Evolutionary conservation across 2,888 invertebrate genomes (phyloP).

Genomic region (Apamea sordens): DNA sequence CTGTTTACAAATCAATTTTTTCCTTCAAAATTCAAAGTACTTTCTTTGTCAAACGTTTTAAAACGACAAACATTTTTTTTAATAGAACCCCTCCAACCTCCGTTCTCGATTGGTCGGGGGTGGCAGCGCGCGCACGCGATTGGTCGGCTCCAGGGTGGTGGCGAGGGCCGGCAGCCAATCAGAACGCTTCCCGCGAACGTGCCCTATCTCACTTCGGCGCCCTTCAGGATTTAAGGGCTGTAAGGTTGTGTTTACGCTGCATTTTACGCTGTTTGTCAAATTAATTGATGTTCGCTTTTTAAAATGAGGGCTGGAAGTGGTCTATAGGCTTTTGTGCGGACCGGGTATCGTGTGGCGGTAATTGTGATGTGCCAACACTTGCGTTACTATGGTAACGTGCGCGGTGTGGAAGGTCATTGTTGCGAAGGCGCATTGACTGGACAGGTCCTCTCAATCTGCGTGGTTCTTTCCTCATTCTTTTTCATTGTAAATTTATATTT

Average conservation of each 20-base stretch:
- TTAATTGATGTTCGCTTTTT: constrained; percentile 86
- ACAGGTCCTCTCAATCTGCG: too few species aligned
- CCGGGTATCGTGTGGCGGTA: constrained; percentile 49
- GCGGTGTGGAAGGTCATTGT: constrained; percentile 28
- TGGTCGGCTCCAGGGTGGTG: constrained; percentile 77
- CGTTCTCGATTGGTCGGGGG: constrained; percentile 68
- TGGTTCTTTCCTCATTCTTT: too few species aligned
- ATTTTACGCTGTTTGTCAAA: constrained; percentile 87
- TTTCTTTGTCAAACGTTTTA: constrained; percentile 66
- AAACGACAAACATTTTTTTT: constrained; percentile 66
- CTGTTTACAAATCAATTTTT: constrained; percentile 61
- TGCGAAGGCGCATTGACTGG: not conserved
- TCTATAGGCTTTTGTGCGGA: constrained; percentile 59
- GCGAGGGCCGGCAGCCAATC: constrained; percentile 76
- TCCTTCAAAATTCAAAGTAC: constrained; percentile 62
- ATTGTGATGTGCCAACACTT: constrained; percentile 37
- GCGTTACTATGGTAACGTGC: not conserved
- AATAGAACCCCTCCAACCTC: constrained; percentile 66
- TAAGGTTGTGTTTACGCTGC: constrained; percentile 87
- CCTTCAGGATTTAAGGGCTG: constrained; percentile 81
- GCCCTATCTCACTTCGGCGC: constrained; percentile 84
- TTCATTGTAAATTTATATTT: too few species aligned
- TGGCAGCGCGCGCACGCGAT: constrained; percentile 72
- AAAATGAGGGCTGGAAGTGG: constrained; percentile 72
- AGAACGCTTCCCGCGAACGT: constrained; percentile 75